A percentile compares a stretch with the other conserved stretches of the same genome.
phyloP scores from a whole-genome alignment of 92 coral and sea anemone genomes.

The Porites divaricata region DNA sequence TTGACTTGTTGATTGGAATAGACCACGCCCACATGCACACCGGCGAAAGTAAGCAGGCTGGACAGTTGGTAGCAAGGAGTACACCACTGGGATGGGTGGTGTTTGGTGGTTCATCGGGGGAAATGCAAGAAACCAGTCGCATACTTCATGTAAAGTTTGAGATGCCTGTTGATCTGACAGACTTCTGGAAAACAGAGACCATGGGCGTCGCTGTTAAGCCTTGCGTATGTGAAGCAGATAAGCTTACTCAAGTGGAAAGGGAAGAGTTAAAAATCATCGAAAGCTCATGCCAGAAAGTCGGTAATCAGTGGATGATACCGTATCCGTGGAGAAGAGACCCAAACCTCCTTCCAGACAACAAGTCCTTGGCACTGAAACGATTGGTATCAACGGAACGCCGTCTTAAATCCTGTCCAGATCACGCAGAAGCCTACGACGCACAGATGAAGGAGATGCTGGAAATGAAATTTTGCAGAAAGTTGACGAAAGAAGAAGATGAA shows the following conservation, averaged over 20 bases:
- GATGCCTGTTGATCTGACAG: constrained; percentile 51
- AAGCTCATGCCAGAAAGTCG: constrained; percentile 47
- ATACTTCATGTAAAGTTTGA: constrained; percentile 46
- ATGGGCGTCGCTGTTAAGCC: constrained; percentile 62
- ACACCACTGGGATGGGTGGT: constrained; percentile 72
- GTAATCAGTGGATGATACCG: constrained; percentile 52
- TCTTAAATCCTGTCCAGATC: too few species aligned
- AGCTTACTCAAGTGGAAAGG: constrained; percentile 42
- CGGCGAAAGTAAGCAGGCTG: constrained; percentile 59
- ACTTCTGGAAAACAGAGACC: constrained; percentile 67
- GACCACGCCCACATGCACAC: constrained; percentile 73
- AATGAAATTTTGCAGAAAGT: constrained; percentile 52
- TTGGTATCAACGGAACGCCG: too few species aligned
- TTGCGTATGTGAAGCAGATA: constrained; percentile 34
- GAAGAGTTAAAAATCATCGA: constrained; percentile 32
- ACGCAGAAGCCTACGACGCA: constrained; percentile 45
- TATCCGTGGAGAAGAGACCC: constrained; percentile 68
- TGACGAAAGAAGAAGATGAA: constrained; percentile 33
- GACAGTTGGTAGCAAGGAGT: constrained; percentile 47
- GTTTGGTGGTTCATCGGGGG: constrained; percentile 50
- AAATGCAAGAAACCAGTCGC: not conserved
- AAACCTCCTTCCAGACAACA: too few species aligned
- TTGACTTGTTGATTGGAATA: constrained; percentile 66
- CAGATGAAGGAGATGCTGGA: constrained; percentile 49
- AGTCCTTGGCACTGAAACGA: too few species aligned